Evolutionary conservation across 2,797 vertebrate species (phyloP).

Genomic region (Lemur catta): DNA sequence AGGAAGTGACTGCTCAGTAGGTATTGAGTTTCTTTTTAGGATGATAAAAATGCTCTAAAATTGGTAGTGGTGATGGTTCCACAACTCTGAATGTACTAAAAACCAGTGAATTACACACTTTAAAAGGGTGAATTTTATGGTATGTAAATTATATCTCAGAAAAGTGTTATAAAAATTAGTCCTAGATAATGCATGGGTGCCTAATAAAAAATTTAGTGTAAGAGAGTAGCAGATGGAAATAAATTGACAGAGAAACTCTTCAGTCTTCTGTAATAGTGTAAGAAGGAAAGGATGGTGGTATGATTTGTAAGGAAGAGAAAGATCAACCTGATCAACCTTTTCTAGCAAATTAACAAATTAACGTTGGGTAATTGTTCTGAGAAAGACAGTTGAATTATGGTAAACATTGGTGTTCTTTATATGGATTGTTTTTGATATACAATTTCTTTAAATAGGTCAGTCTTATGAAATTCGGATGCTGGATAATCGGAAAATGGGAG

Average conservation of each 20-base stretch:
- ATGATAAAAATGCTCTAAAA: not conserved
- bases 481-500: slow-evolving; percentile 95
- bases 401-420: slow-evolving; percentile 9
- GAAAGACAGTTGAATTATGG: not conserved
- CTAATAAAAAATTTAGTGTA: not conserved
- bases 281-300: not conserved
- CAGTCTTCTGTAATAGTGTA: not conserved
- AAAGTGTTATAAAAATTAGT: not conserved
- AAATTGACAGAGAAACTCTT: not conserved
- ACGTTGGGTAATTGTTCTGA: not conserved
- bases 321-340: not conserved
- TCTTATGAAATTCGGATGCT: slow-evolving; percentile 98
- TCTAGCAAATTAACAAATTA: not conserved
- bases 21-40: not conserved
- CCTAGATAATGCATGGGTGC: not conserved
- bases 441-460: slow-evolving; percentile 88
- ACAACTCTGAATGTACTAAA: not conserved
- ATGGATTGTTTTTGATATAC: slow-evolving; percentile 33
- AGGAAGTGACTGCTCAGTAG: not conserved
- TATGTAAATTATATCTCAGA: not conserved
- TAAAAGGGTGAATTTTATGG: not conserved
- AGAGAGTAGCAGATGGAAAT: not conserved
- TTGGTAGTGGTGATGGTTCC: not conserved
- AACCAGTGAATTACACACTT: not conserved
- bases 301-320: not conserved